Conservation (phyloP, 2,797 vertebrate genomes). For the Spinus pinus region DNA sequence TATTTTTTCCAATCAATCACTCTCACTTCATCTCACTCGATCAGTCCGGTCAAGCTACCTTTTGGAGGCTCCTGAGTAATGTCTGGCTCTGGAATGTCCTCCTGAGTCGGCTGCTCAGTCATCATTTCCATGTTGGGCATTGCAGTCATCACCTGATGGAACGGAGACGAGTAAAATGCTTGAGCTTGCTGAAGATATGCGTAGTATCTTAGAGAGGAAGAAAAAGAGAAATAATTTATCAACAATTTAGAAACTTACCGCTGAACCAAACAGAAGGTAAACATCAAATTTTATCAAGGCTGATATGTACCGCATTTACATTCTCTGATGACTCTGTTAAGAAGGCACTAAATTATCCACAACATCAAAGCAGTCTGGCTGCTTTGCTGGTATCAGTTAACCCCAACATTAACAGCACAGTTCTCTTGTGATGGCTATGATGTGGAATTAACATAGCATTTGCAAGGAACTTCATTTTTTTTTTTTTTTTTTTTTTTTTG, state of each 20-base stretch:
- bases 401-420: neutral
- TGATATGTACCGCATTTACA: neutral
- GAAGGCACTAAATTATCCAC: neutral
- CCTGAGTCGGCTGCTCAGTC: slow-evolving; percentile 49
- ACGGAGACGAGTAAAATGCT: slow-evolving; percentile 68
- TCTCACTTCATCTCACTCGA: neutral
- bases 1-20: rapidly evolving
- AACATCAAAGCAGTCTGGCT: neutral
- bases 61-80: slow-evolving; percentile 62
- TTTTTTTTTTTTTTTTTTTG: neutral
- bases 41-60: slow-evolving; percentile 60
- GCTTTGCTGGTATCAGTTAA: neutral
- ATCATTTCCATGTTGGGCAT: slow-evolving; percentile 49
- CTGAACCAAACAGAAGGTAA: neutral
- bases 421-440: neutral
- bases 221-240: neutral
- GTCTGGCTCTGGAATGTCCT: slow-evolving; percentile 49
- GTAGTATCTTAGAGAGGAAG: slow-evolving; percentile 68
- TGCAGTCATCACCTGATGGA: slow-evolving; percentile 71
- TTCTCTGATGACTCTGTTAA: neutral
- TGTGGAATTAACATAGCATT: neutral
- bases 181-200: slow-evolving; percentile 70
- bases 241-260: neutral
- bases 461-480: neutral
- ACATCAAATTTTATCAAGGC: neutral